These are phyloP conservation scores for Plecturocebus donacophilus DNA, from an alignment of 2,113 vertebrate species.

Conservation along the genomic window DNA sequence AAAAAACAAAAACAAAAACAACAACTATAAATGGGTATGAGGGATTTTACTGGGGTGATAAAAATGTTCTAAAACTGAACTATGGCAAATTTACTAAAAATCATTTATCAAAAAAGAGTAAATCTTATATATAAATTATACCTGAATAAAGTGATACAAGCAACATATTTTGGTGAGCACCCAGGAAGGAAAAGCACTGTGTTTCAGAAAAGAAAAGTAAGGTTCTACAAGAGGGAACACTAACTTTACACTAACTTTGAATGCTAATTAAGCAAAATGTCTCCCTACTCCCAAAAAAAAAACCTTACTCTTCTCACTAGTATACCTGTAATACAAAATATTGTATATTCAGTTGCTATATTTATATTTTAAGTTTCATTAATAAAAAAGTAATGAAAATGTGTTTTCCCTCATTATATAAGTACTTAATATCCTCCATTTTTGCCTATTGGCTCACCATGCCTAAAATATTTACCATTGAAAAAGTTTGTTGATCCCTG, in stretches of 20 bases:
- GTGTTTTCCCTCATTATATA: not conserved
- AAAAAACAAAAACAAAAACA: no score
- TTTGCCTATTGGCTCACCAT: not conserved
- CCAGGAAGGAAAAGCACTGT: not conserved
- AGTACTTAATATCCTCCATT: not conserved
- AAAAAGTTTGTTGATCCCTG: not conserved
- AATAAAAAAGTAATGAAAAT: not conserved
- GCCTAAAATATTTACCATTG: not conserved
- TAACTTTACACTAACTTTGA: conserved; percentile 28
- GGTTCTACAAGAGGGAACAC: not conserved
- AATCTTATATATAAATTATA: not conserved
- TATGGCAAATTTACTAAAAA: not conserved
- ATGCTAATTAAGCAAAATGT: not conserved
- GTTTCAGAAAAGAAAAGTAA: not conserved
- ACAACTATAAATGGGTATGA: not conserved
- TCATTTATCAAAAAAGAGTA: not conserved
- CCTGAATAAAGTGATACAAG: not conserved
- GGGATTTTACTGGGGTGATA: not conserved
- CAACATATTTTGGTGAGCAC: not conserved
- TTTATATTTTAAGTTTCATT: not conserved
- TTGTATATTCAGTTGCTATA: not conserved
- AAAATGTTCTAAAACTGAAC: not conserved
- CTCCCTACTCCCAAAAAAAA: not conserved
- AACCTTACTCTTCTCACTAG: not conserved
- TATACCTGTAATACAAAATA: not conserved